Evolutionary conservation across 1,140 invertebrate species (phyloP).

Genomic region (Tetragnatha versicolor): DNA sequence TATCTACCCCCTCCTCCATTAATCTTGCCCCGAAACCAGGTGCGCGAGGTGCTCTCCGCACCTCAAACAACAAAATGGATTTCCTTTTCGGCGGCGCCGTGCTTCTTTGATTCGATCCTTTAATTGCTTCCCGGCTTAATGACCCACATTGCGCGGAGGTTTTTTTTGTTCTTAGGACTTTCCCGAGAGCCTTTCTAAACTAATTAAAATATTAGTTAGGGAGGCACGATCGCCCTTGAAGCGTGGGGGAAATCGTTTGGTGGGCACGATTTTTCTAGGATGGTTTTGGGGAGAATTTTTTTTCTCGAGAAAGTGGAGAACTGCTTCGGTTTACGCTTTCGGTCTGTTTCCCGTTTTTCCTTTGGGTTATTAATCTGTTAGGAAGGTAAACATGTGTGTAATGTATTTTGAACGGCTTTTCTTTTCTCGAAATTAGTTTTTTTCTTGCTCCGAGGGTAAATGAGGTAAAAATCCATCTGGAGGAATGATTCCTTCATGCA

Average conservation of each 20-base stretch:
- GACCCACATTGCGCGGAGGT: constrained; percentile 12
- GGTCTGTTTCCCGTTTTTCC: no score
- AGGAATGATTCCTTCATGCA: no score
- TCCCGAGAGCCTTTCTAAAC: constrained; percentile 1
- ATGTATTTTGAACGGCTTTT: no score
- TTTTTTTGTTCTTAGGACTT: not conserved
- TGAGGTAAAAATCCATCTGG: no score
- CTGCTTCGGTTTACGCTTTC: no score
- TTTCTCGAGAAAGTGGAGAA: no score
- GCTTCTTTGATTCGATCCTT: constrained; percentile 43
- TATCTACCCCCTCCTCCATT: constrained; percentile 31
- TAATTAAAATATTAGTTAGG: constrained; percentile 47
- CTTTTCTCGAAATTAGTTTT: no score
- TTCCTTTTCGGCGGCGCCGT: not conserved
- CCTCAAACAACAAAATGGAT: constrained; percentile 20
- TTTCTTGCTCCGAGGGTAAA: no score
- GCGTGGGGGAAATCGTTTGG: not conserved
- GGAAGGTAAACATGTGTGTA: no score
- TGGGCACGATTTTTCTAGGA: no score
- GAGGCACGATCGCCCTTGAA: constrained; percentile 17
- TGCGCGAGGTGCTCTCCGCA: constrained; percentile 17
- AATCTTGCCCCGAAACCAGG: constrained; percentile 42
- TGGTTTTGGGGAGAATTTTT: no score
- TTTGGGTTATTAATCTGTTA: no score
- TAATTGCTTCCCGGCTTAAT: constrained; percentile 44